Base-by-base conservation (phyloP, 2,888 invertebrate species). In the Eristalinus aeneus region DNA sequence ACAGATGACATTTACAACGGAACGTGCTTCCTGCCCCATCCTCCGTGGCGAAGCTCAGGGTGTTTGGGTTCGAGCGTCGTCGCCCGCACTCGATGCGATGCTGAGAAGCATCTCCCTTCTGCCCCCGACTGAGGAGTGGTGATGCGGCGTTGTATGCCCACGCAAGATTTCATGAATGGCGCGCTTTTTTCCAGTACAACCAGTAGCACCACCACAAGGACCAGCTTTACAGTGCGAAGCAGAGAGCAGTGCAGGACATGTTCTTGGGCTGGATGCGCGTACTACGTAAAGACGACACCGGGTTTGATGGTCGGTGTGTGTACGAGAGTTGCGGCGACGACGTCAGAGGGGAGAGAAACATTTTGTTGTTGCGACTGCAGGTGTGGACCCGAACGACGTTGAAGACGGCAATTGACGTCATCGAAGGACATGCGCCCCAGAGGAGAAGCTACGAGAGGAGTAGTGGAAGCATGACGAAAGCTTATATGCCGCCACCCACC, bases 81-180 rank as follows among this genome's bases (percentile, higher is more conserved):
- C 9, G 56, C 58, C 64, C 69, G 10, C 34, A 32, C 31, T 32
- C 20, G 1, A 3, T 12, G 53, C 20, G 53, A 68, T 72, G 64
- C 77, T 64, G 64, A 34, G 16, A 46, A 32, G 16, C 10, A 64
- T 34, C 77, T 69, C 63, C 22, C 22, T 20, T 12, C 78, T 65
- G 34, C 58, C 60, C 36, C 61, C 56, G 2, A 4, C 23, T 12
- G 22, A 27, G 46, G 8, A 46, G 22, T 60, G 32, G 39, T 46
- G 34, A 27, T 85, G 76, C 63, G 75, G 85, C 39, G 58, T 64
- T 82, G 11, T 65, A 65, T 83, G 76, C 88, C 88, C 86, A 88
- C 88, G 88, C 83, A 84, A 86, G 78, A 71, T 88, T 87, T 88
- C 88, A 88, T 88, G 88, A 88, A 88, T 88, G 88, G 83, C 82